Base-by-base conservation (phyloP, 2,797 vertebrate genomes). In the Avahi laniger region DNA sequence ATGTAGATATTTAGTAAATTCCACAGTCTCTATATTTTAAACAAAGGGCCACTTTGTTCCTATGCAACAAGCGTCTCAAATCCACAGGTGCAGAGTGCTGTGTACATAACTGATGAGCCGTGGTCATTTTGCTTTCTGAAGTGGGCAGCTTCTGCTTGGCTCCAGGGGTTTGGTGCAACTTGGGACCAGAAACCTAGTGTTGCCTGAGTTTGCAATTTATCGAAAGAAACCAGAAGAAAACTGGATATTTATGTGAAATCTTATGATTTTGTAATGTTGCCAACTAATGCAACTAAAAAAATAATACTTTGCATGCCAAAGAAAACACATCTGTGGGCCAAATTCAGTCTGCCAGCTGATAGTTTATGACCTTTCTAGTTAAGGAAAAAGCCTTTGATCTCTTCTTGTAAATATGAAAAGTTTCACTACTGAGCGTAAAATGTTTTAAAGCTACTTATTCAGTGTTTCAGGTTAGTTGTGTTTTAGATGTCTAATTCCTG, bases 221-320 rank as follows among this genome's bases (percentile, higher is more conserved):
- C 54, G 88, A 96, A 73, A 92, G 59, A 91, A 93, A 63, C 35
- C 38, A 72, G 73, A 91, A 38, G 30, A 65, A 96, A 89, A 50
- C 41, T 50, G n/a, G 50, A 22, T 87, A 85, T 61, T 95, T 81
- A 26, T 35, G 22, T 70, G 52, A 92, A 92, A 87, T 87, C 22
- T 80, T 95, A 33, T 52, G 28, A 84, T 92, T 96, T 85, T 81
- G 33, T 67, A 81, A 85, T 89, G 43, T 93, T 91, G 92, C 46
- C 85, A 96, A 57, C 26, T 38, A 83, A 85, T 41, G 6, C 28
- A 88, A 69, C 41, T 81, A 70, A 84, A 87, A 79, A 93, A 72
- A 14, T 8, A 59, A 57, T 81, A 63, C n/a, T 93, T 96, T 69
- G 33, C 43, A 22, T 82, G 80, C 81, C 79, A 85, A 90, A 89